A percentile compares a stretch with the other conserved stretches of the same genome.
phyloP scores from a whole-genome alignment of 2,797 vertebrate genomes.

The Acanthurus tractus region DNA sequence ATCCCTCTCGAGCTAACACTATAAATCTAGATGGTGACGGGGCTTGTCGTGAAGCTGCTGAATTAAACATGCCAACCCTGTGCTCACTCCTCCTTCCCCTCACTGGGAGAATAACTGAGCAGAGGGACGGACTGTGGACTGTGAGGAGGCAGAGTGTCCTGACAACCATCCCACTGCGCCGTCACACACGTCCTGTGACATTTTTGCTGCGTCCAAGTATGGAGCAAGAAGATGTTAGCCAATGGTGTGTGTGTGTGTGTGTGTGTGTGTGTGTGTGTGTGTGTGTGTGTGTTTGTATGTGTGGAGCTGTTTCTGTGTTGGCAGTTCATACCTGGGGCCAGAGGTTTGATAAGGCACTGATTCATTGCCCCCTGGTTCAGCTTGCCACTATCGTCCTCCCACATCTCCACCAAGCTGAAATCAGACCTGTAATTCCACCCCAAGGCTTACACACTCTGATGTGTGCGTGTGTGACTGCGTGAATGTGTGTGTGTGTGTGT shows the following conservation, averaged over 20 bases:
- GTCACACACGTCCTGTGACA: slow-evolving; percentile 36
- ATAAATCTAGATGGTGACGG: slow-evolving; percentile 71
- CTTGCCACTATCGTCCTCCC: slow-evolving; percentile 65
- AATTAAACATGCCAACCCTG: slow-evolving; percentile 80
- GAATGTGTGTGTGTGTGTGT: slow-evolving; percentile 19
- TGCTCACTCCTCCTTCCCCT: slow-evolving; percentile 39
- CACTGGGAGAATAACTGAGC: slow-evolving; percentile 48
- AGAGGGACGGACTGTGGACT: slow-evolving; percentile 36
- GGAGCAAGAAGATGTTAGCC: slow-evolving; percentile 39
- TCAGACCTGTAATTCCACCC: slow-evolving; percentile 66
- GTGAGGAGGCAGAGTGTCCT: slow-evolving; percentile 23
- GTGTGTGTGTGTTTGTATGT: slow-evolving; percentile 2
- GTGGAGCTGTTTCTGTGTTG: slow-evolving; percentile 48
- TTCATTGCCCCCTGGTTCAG: slow-evolving; percentile 74
- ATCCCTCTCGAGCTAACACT: slow-evolving; percentile 58
- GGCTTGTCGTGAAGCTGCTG: slow-evolving; percentile 62
- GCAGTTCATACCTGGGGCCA: slow-evolving; percentile 70
- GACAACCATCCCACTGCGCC: slow-evolving; percentile 34
- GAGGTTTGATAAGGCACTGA: slow-evolving; percentile 77
- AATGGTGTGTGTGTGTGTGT: slow-evolving; percentile 4
- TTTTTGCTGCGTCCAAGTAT: slow-evolving; percentile 32
- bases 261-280: slow-evolving; percentile 15
- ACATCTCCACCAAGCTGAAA: slow-evolving; percentile 67
- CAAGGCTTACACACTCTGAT: slow-evolving; percentile 41
- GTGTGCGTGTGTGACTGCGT: slow-evolving; percentile 22